Evolutionary conservation across 2,113 vertebrate species (phyloP).

Genomic region (Pelecanus crispus): DNA sequence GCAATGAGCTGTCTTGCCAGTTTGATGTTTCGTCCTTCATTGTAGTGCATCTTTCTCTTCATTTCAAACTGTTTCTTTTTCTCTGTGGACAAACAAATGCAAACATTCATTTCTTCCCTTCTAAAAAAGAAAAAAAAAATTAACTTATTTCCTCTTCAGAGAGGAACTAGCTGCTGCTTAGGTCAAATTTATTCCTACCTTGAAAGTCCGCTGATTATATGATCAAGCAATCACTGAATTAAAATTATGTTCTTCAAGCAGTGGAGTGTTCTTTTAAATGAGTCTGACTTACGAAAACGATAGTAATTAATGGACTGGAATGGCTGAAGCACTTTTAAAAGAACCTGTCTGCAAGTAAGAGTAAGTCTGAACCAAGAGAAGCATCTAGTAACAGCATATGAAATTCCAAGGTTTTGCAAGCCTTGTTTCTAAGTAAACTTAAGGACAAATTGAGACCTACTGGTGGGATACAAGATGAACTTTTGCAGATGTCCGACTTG

Average conservation of each 20-base stretch:
- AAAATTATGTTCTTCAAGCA: neutral
- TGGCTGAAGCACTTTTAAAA: neutral
- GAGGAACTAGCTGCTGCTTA: neutral
- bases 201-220: neutral
- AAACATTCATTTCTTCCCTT: neutral
- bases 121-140: neutral
- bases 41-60: conserved; percentile 98
- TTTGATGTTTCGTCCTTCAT: conserved; percentile 95
- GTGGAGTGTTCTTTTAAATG: neutral
- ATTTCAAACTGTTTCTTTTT: conserved; percentile 95
- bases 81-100: conserved; percentile 62
- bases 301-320: neutral
- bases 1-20: conserved; percentile 93
- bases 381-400: neutral
- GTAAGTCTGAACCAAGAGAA: neutral
- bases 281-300: neutral
- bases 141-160: neutral
- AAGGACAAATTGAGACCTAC: neutral
- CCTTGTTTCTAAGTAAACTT: neutral
- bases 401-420: neutral
- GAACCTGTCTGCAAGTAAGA: neutral
- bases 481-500: neutral
- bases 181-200: neutral
- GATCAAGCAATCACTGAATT: neutral
- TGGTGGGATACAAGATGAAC: neutral